Base-by-base conservation (phyloP, 2,113 vertebrate species). In the Sinocyclocheilus anshuiensis region DNA sequence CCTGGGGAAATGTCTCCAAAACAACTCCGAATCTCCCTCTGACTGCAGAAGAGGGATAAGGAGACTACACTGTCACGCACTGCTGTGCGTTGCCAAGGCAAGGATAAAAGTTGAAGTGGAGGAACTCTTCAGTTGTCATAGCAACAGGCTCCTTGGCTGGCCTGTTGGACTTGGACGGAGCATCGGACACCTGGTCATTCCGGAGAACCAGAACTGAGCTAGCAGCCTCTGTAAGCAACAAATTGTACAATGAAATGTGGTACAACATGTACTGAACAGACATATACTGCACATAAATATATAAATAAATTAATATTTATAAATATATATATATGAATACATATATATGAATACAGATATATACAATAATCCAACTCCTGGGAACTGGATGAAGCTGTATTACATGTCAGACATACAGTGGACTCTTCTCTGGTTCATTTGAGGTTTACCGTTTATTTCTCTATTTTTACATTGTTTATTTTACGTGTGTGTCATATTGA, bases 301-400 rank as follows among this genome's bases (percentile, higher is more conserved):
- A 79, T 87, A 65, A 79, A 80, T 74, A 89, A 13, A 87, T n/a
- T 53, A 72, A 82, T 74, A 85, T 63, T 86, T 90, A 92, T 85
- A 88, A 89, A 92, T 90, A 92, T 72, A 92, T 86, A 48, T 48
- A 9, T 9, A 42, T 42, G 8, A 3, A 48, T 12, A 48, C 12
- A 48, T 48, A 90, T 81, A 80, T 76, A 89, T 86, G 81, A 87
- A 92, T 88, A 88, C 78, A 89, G 90, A 86, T 81, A 84, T 87
- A 69, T 53, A 87, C 72, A 85, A 78, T 75, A 90, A 82, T 61
- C 83, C 65, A 86, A 91, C 90, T 87, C 91, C 87, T 4, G 11
- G 89, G 92, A 92, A 91, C 90, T 94, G 91, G 94, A 94, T 94
- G 94, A 92, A 91, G 93, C 91, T 95, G 94, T 94, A 93, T 83